Conservation (phyloP, 2,797 vertebrate species). For the Takifugu ocellatus region DNA sequence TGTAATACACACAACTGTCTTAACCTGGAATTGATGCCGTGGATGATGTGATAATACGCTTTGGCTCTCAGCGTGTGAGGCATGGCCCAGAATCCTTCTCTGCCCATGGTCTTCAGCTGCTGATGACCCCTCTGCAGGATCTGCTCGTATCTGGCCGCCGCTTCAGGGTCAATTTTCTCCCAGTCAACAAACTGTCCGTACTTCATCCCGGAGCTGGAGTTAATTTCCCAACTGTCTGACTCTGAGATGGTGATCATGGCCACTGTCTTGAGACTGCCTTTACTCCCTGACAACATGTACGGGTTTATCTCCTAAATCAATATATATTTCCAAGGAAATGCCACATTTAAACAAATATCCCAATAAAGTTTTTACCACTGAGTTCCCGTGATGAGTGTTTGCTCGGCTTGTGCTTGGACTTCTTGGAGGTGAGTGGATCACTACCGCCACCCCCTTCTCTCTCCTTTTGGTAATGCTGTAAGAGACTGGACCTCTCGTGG, state of each 20-base stretch:
- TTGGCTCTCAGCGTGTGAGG: constrained; percentile 77
- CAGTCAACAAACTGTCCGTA: constrained; percentile 84
- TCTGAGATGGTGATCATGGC: constrained; percentile 78
- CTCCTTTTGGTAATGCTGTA: constrained; percentile 21
- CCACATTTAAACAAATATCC: not conserved
- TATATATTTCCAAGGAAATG: not conserved
- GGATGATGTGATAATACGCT: constrained; percentile 82
- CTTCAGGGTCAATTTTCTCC: constrained; percentile 77
- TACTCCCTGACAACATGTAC: constrained; percentile 47
- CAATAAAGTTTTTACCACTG: constrained; percentile 51
- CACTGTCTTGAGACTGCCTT: constrained; percentile 52
- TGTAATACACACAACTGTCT: not conserved
- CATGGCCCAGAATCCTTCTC: constrained; percentile 79
- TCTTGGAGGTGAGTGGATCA: constrained; percentile 35
- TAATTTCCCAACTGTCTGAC: constrained; percentile 77
- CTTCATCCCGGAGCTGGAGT: constrained; percentile 68
- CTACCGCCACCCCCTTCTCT: constrained; percentile 16
- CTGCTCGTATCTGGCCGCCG: constrained; percentile 47
- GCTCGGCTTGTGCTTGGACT: constrained; percentile 51
- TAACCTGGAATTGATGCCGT: constrained; percentile 71
- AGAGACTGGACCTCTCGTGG: constrained; percentile 29
- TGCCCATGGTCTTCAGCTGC: constrained; percentile 79
- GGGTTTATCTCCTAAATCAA: not conserved
- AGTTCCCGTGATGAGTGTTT: constrained; percentile 57
- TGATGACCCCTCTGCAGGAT: constrained; percentile 65